Percentiles rank a stretch among this genome's conserved stretches.
These are phyloP conservation scores for Macrophya annulata DNA, from an alignment of 2,888 invertebrate genomes.

Conservation along the genomic window DNA sequence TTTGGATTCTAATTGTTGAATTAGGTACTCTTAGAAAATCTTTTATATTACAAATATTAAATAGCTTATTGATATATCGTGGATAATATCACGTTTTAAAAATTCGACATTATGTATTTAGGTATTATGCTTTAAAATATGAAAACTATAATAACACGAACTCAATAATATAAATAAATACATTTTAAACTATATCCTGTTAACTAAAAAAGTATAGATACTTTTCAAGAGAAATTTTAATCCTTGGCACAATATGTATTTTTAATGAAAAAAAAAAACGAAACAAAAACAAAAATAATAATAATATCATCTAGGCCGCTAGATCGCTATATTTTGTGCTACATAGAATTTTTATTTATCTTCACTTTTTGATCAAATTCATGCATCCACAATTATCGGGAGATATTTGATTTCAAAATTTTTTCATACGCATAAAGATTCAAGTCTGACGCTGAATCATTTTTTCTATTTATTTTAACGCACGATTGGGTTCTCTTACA, in stretches of 20 bases:
- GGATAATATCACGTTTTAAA: neutral
- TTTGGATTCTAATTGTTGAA: constrained; percentile 1
- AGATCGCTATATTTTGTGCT: neutral
- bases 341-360: neutral
- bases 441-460: neutral
- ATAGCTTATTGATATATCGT: constrained; percentile 19
- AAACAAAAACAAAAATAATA: neutral
- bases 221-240: constrained; percentile 18
- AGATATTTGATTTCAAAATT: neutral
- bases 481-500: neutral
- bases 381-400: neutral
- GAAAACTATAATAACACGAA: neutral
- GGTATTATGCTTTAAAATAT: neutral
- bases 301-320: constrained; percentile 50
- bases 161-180: constrained; percentile 6
- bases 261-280: neutral
- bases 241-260: constrained; percentile 45
- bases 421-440: neutral
- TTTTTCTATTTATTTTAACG: neutral
- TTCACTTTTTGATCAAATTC: neutral
- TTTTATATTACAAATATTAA: constrained; percentile 20
- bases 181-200: constrained; percentile 23
- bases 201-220: neutral
- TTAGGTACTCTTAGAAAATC: constrained; percentile 7
- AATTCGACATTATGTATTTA: neutral